Percentiles rank a stretch among this genome's conserved stretches.
phyloP scores from a whole-genome alignment of 2,797 vertebrate genomes.

The Buceros bicornis region DNA sequence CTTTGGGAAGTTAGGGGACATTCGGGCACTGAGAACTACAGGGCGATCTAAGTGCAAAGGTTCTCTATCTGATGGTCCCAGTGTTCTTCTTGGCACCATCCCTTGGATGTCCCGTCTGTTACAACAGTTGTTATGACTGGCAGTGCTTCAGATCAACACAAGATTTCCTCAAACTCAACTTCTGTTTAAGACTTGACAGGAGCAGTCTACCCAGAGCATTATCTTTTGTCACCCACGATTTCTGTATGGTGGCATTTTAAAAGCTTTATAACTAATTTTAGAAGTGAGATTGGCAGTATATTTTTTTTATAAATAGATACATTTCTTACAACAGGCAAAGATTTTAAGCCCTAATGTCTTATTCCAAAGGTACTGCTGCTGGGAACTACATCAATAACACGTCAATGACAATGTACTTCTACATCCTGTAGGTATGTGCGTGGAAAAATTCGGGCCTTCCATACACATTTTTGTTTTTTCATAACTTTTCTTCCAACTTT shows the following conservation, averaged over 20 bases:
- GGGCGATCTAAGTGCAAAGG: background rate
- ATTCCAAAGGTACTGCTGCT: background rate
- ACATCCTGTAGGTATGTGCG: background rate
- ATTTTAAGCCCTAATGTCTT: background rate
- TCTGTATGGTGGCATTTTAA: background rate
- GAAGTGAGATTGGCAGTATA: background rate
- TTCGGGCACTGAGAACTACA: background rate
- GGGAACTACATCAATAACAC: background rate
- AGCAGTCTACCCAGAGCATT: background rate
- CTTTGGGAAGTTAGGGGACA: background rate
- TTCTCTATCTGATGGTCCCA: background rate
- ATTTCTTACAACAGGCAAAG: background rate
- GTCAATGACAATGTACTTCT: background rate
- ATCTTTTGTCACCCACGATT: background rate
- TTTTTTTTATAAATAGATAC: background rate
- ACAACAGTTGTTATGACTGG: background rate
- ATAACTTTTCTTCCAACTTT: background rate
- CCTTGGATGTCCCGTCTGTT: background rate
- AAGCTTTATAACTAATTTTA: background rate
- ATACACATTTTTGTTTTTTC: background rate
- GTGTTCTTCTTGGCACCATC: background rate
- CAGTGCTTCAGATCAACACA: background rate
- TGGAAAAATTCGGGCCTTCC: background rate
- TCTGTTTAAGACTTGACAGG: background rate
- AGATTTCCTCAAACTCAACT: background rate